phyloP scores from a whole-genome alignment of 2,113 vertebrate species.

The Dasyprocta punctata region DNA sequence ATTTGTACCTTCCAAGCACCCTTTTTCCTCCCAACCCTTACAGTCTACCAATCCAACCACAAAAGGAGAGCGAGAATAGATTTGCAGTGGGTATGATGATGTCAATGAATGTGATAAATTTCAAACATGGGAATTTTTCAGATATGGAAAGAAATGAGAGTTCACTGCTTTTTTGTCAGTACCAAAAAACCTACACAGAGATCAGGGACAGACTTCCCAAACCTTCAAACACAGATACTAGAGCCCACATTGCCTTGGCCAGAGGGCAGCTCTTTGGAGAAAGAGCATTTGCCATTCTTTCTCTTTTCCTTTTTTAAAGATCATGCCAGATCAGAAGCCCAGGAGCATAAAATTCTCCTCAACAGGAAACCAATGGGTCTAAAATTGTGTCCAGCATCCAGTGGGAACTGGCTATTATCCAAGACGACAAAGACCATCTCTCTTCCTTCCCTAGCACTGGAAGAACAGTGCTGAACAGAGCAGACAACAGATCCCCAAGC shows the following conservation, averaged over 20 bases:
- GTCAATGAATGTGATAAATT: background rate
- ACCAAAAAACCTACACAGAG: background rate
- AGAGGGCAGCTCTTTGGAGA: background rate
- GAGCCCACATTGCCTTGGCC: background rate
- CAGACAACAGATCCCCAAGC: background rate
- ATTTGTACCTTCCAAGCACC: background rate
- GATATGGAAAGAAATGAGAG: background rate
- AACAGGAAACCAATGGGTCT: background rate
- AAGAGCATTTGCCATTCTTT: background rate
- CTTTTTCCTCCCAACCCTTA: background rate
- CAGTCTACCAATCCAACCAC: background rate
- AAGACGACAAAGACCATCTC: background rate
- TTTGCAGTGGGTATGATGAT: background rate
- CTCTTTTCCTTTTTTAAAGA: background rate
- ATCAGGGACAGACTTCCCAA: too few relatives aligned
- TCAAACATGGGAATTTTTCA: background rate
- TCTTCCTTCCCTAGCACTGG: background rate
- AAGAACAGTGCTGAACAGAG: background rate
- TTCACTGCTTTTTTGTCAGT: background rate
- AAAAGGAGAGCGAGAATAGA: background rate
- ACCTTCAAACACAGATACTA: background rate
- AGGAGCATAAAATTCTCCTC: background rate
- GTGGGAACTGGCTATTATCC: accelerated
- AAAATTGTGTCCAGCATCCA: background rate
- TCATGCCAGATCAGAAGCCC: background rate